Evolutionary conservation across 2,797 vertebrate genomes (phyloP).

Genomic region (Balearica regulorum): DNA sequence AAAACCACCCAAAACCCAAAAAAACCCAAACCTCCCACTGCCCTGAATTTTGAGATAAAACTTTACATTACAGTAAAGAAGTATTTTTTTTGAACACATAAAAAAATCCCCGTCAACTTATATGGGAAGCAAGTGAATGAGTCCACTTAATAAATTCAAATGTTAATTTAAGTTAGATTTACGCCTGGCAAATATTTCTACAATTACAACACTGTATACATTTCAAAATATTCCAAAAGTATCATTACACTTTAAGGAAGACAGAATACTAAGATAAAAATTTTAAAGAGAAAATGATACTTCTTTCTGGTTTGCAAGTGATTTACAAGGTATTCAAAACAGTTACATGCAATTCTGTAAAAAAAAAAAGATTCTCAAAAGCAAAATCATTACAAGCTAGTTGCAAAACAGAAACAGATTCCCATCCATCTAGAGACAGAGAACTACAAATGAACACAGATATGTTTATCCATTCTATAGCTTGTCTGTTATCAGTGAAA

Average conservation of each 20-base stretch:
- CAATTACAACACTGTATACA: not conserved
- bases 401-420: not conserved
- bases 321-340: not conserved
- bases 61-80: not conserved
- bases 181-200: not conserved
- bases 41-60: not conserved
- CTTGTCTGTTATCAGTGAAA: not conserved
- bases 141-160: not conserved
- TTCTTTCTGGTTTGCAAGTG: not conserved
- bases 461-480: not conserved
- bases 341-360: not conserved
- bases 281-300: not conserved
- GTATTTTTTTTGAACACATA: not conserved
- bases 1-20: accelerated
- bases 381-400: not conserved
- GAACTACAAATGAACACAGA: not conserved
- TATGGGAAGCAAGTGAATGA: not conserved
- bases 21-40: no score
- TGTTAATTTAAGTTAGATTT: not conserved
- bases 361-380: not conserved
- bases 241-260: not conserved
- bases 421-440: not conserved
- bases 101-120: not conserved
- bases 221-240: not conserved
- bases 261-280: not conserved